Evolutionary conservation across 2,113 vertebrate species (phyloP).

Genomic region (Ochotona curzoniae): DNA sequence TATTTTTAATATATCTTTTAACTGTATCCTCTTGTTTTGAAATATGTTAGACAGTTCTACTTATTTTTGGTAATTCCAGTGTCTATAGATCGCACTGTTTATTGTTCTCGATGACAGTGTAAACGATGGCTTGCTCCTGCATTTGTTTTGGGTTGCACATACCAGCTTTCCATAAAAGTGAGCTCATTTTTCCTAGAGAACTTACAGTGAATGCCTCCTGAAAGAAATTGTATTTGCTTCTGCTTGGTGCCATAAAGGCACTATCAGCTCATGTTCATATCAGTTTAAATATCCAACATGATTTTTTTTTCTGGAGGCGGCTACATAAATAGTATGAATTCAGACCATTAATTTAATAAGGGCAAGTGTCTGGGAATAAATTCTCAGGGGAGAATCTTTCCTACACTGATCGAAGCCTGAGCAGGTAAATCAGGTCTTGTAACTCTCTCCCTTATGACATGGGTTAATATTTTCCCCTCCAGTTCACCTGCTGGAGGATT

Average conservation of each 20-base stretch:
- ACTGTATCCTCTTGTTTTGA: slow-evolving; percentile 3
- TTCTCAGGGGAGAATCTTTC: background rate
- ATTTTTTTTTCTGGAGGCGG: background rate
- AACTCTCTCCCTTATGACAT: background rate
- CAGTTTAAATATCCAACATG: slow-evolving; percentile 14
- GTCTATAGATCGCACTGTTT: background rate
- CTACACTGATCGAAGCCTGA: background rate
- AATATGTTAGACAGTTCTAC: background rate
- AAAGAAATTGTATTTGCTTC: slow-evolving; percentile 46
- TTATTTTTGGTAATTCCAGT: background rate
- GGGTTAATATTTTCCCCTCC: background rate
- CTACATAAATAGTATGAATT: background rate
- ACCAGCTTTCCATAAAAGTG: background rate
- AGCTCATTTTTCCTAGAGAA: slow-evolving; percentile 7
- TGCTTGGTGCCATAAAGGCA: background rate
- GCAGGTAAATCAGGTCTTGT: background rate
- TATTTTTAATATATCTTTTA: slow-evolving; percentile 1
- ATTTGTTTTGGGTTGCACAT: background rate
- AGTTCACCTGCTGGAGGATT: background rate
- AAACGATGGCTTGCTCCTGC: background rate
- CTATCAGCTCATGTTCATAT: background rate
- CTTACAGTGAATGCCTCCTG: background rate
- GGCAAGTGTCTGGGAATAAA: background rate
- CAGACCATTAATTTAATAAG: background rate
- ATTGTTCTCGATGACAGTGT: slow-evolving; percentile 17